phyloP scores from a whole-genome alignment of 2,113 vertebrate species.

The Eptesicus fuscus region DNA sequence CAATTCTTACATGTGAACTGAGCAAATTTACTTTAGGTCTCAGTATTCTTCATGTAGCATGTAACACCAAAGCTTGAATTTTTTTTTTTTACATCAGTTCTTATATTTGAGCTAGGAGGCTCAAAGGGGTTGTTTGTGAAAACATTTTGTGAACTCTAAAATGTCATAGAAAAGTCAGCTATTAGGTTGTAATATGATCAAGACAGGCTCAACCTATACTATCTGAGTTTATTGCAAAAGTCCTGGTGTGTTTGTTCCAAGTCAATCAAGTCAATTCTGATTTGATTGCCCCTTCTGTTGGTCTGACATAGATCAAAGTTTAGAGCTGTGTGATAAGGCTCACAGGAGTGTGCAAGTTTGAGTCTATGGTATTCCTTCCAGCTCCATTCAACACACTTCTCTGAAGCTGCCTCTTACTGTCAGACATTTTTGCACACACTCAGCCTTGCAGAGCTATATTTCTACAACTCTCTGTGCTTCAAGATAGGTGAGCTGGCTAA shows the following conservation, averaged over 20 bases:
- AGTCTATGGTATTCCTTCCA: not conserved
- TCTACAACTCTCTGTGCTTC: not conserved
- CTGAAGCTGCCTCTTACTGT: not conserved
- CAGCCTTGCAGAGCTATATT: not conserved
- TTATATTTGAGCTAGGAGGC: not conserved
- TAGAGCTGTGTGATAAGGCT: not conserved
- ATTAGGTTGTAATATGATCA: not conserved
- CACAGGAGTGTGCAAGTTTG: not conserved
- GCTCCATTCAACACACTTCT: not conserved
- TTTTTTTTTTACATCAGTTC: not conserved
- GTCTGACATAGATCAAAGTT: not conserved
- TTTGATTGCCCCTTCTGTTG: not conserved
- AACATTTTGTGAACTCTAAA: not conserved
- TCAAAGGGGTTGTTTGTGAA: not conserved
- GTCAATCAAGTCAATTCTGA: not conserved
- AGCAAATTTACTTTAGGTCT: not conserved
- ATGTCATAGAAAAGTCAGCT: not conserved
- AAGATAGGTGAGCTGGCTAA: not conserved
- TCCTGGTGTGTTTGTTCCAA: not conserved
- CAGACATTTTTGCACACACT: not conserved
- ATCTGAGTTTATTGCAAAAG: not conserved
- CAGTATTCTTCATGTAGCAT: not conserved
- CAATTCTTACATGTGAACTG: not conserved
- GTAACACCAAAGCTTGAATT: not conserved
- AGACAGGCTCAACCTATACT: not conserved